Conservation (phyloP, 1,140 invertebrate species). For the Hyposmocoma kahamanoa region DNA sequence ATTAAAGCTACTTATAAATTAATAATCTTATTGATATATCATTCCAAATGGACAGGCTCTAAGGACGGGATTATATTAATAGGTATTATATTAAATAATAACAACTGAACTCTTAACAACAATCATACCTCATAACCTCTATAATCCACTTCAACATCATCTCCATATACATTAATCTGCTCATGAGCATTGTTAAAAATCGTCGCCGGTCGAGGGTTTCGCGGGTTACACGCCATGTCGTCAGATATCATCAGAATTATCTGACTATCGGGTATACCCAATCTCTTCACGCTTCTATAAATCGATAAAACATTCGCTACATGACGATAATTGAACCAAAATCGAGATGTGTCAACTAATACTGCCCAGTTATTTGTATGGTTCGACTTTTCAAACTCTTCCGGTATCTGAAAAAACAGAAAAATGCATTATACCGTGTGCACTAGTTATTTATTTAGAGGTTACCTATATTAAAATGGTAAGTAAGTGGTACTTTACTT, state of each 20-base stretch:
- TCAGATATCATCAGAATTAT: constrained; percentile 99
- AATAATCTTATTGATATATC: too few relatives aligned
- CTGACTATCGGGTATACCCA: constrained; percentile 97
- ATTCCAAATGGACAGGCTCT: too few relatives aligned
- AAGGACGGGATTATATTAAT: too few relatives aligned
- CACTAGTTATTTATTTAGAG: too few relatives aligned
- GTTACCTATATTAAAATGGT: too few relatives aligned
- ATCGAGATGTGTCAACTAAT: constrained; percentile 96
- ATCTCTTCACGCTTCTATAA: constrained; percentile 96
- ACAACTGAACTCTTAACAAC: too few relatives aligned
- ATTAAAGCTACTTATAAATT: too few relatives aligned
- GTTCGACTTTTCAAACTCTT: constrained; percentile 67
- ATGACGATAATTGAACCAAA: constrained; percentile 99
- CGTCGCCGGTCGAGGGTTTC: constrained; percentile 97
- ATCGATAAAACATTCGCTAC: constrained; percentile 99
- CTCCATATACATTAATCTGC: constrained; percentile 98
- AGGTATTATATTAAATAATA: too few relatives aligned
- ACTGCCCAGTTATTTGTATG: constrained; percentile 99
- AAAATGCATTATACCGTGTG: constrained; percentile 1
- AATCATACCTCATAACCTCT: constrained; percentile 92
- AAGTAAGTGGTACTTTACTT: constrained; percentile 6
- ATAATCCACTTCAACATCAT: constrained; percentile 99
- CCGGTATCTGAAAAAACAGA: constrained; percentile 49
- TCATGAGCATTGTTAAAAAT: constrained; percentile 99
- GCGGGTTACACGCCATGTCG: constrained; percentile 99